Evolutionary conservation across 2,888 invertebrate genomes (phyloP), one percentile per base, ranked within the genome.

Genomic region (Penaeus monodon): DNA sequence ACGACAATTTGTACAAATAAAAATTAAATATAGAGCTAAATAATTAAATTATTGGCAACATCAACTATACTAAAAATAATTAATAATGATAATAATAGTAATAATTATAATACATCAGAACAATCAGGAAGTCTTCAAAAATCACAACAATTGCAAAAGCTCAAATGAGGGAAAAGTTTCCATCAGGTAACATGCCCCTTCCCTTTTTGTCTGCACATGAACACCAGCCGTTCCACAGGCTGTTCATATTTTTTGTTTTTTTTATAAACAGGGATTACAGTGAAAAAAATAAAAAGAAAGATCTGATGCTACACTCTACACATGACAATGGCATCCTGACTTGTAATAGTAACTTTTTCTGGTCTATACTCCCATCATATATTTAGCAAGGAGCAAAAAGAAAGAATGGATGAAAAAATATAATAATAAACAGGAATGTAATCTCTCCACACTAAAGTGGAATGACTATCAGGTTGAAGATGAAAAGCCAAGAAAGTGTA

Each of bases 11-110:
- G 29, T 73, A 73, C 64, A 64, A 76, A 64, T 44, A 76, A 83
- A 65, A 65, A 81, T 65, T 81, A 81, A 81, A 27, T n/a, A 57
- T 66, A 49, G 44, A 44, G 66, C 68, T 66, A 65, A 73, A 20
- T 49, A 20, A 68, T 65, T 81, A n/a, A 81, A 68, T 44, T 68
- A 81, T 68, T 68, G 68, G 81, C 68, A 81, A 68, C 81, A 68
- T 81, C 38, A 81, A 27, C 63, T 33, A 63, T 63, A 64, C 22
- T 68, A 22, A 17, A 64, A 81, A 29, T 73, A 73, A 73, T 73
- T 8, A 27, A 73, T 22, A 27, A 73, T 27, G 27, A 73, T 38
- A 29, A 73, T 38, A 73, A 73, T 38, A 73, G 17, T 57, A 57
- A 57, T 57, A 57, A 57, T 57, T 57, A 57, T 17, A 57, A 57